Percentiles rank a stretch among this genome's conserved stretches.
phyloP scores from a whole-genome alignment of 1,140 invertebrate species.

The Aphidius gifuensis region DNA sequence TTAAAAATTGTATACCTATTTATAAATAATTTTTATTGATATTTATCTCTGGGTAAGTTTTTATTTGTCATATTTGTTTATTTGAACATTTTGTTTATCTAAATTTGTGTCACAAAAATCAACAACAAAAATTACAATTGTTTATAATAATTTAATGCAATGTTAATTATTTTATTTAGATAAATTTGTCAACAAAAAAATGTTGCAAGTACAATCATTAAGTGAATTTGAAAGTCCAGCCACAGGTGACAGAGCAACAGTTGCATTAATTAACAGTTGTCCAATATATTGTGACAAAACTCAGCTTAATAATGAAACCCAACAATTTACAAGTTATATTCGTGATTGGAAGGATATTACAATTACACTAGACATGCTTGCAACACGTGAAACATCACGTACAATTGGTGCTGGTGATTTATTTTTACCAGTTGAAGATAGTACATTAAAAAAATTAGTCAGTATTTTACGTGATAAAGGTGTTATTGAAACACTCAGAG shows the following conservation, averaged over 20 bases:
- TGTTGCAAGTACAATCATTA: slow-evolving; percentile 44
- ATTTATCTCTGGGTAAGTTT: no score
- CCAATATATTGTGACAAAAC: slow-evolving; percentile 36
- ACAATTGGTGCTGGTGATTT: slow-evolving; percentile 45
- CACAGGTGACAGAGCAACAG: slow-evolving; percentile 33
- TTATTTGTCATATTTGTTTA: no score
- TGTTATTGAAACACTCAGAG: slow-evolving; percentile 55
- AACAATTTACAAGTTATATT: slow-evolving; percentile 39
- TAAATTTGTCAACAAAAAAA: slow-evolving; percentile 18
- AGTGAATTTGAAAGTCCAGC: slow-evolving; percentile 39
- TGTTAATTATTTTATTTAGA: no score
- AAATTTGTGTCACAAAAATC: no score
- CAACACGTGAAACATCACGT: slow-evolving; percentile 45
- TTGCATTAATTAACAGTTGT: slow-evolving; percentile 30
- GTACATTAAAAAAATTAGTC: slow-evolving; percentile 48
- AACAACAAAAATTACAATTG: no score
- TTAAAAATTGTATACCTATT: no score
- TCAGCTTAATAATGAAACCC: slow-evolving; percentile 40
- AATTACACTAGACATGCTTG: slow-evolving; percentile 45
- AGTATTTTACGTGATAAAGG: slow-evolving; percentile 59
- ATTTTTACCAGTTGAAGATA: slow-evolving; percentile 52
- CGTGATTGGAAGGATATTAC: slow-evolving; percentile 41
- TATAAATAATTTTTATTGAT: no score
- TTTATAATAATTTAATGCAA: no score
- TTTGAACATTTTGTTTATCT: no score